Conservation (phyloP, 1,140 invertebrate species). For the Drosophila sproati region DNA sequence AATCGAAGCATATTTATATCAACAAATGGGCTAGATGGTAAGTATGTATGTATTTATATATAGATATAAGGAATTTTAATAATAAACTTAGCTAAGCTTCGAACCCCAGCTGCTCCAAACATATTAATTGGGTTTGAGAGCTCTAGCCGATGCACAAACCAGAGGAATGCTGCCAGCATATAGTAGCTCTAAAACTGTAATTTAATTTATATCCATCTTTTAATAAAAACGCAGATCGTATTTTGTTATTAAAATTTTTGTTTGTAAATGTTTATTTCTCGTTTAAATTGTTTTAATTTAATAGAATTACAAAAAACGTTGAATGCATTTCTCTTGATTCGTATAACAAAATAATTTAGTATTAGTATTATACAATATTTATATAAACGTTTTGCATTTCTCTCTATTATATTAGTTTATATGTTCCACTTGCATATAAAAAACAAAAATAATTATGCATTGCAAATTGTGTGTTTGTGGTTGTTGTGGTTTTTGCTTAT, state of each 20-base stretch:
- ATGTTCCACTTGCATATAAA: conserved; percentile 63
- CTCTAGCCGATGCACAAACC: too few species aligned
- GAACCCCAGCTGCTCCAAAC: too few species aligned
- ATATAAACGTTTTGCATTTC: conserved; percentile 64
- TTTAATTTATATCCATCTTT: background rate
- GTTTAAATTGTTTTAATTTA: conserved; percentile 80
- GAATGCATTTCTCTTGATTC: conserved; percentile 76
- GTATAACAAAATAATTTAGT: conserved; percentile 84
- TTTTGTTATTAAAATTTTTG: conserved; percentile 71
- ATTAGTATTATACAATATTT: conserved; percentile 84
- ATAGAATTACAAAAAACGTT: conserved; percentile 81
- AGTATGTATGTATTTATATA: too few species aligned
- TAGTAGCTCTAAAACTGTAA: too few species aligned
- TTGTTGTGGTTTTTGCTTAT: conserved; percentile 52
- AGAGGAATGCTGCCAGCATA: too few species aligned
- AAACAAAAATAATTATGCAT: conserved; percentile 75
- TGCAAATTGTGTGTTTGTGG: conserved; percentile 66
- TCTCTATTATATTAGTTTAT: conserved; percentile 54
- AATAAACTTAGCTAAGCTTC: too few species aligned
- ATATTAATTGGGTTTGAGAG: too few species aligned
- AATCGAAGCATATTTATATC: background rate
- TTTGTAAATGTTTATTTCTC: conserved; percentile 79
- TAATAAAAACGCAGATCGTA: background rate
- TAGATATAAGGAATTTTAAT: too few species aligned
- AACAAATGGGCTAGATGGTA: too few species aligned